phyloP scores from a whole-genome alignment of 2,113 vertebrate species.

The Hemicordylus capensis region DNA sequence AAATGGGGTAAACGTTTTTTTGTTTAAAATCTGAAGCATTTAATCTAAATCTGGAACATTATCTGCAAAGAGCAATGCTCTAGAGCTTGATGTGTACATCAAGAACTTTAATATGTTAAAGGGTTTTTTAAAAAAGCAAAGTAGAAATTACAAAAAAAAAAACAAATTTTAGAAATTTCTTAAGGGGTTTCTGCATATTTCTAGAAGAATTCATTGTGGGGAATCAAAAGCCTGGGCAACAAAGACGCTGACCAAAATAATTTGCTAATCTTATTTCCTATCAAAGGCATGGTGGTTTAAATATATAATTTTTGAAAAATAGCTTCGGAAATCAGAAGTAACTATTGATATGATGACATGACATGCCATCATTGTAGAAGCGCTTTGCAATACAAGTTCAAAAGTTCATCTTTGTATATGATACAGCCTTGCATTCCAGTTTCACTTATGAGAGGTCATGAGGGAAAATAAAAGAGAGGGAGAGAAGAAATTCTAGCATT shows the following conservation, averaged over 20 bases:
- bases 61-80: background rate
- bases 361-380: constrained; percentile 7
- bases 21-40: background rate
- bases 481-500: background rate
- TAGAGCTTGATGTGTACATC: background rate
- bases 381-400: background rate
- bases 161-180: too few relatives aligned
- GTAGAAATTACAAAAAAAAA: too few relatives aligned
- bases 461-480: background rate
- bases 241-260: constrained; percentile 33
- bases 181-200: too few relatives aligned
- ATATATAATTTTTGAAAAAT: constrained; percentile 42
- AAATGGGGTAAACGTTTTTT: background rate
- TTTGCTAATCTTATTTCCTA: constrained; percentile 3
- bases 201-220: background rate
- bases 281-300: constrained; percentile 42
- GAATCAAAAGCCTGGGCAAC: constrained; percentile 11
- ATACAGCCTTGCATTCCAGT: background rate
- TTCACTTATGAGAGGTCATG: background rate
- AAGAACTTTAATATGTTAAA: background rate
- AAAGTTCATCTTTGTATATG: background rate
- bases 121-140: too few relatives aligned
- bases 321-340: constrained; percentile 47
- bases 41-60: background rate
- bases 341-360: constrained; percentile 41